Percentiles rank a stretch among this genome's conserved stretches.
Conservation (phyloP, 1,140 invertebrate species). For the Galendromus occidentalis region DNA sequence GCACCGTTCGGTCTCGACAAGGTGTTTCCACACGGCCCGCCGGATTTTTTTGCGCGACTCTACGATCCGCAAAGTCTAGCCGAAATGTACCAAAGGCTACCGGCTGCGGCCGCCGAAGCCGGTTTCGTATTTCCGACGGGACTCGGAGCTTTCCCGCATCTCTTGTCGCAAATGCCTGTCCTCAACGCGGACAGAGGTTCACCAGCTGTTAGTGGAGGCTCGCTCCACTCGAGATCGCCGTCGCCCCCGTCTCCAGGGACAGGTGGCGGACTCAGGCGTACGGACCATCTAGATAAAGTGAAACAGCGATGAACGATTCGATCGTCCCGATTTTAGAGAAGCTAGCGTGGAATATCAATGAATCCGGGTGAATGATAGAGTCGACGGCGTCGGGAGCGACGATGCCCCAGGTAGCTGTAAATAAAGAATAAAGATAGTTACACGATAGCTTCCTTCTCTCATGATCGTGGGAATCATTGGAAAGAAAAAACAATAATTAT, state of each 20-base stretch:
- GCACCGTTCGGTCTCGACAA: constrained; percentile 24
- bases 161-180: constrained; percentile 2
- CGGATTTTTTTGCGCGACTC: constrained; percentile 55
- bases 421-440: too few relatives aligned
- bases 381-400: too few relatives aligned
- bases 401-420: too few relatives aligned
- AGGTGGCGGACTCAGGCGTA: too few relatives aligned
- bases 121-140: neutral
- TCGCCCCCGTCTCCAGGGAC: neutral
- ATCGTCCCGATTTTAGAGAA: too few relatives aligned
- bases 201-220: constrained; percentile 1
- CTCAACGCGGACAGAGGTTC: neutral
- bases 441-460: too few relatives aligned
- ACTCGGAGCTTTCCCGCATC: neutral
- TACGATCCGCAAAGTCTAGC: constrained; percentile 44
- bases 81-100: neutral
- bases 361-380: too few relatives aligned
- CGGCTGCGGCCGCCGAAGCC: neutral
- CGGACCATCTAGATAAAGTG: too few relatives aligned
- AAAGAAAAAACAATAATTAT: too few relatives aligned
- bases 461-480: too few relatives aligned
- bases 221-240: neutral
- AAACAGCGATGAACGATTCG: too few relatives aligned
- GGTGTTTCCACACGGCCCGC: constrained; percentile 29
- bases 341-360: too few relatives aligned